Percentiles rank a stretch among this genome's conserved stretches.
phyloP scores from a whole-genome alignment of 2,888 invertebrate species.

The Lasiommata megera region DNA sequence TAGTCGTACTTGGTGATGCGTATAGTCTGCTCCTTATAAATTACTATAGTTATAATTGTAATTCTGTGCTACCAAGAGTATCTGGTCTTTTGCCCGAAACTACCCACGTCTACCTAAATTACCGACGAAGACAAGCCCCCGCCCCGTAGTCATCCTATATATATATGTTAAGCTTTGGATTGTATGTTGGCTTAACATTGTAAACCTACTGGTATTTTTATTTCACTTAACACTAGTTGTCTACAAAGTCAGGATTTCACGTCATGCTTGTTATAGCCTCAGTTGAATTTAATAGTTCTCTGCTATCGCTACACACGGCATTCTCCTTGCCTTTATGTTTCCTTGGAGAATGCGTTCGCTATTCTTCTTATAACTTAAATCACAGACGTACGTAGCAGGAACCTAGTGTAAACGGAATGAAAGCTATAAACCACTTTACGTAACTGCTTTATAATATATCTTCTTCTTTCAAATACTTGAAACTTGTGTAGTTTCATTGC shows the following conservation, averaged over 20 bases:
- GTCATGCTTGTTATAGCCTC: conserved; percentile 2
- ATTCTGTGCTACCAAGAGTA: too few relatives aligned
- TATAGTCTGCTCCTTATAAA: too few relatives aligned
- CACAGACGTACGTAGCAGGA: not conserved
- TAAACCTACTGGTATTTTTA: too few relatives aligned
- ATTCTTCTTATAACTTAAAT: not conserved
- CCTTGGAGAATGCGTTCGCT: conserved; percentile 1
- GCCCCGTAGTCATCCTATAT: too few relatives aligned
- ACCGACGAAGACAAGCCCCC: too few relatives aligned
- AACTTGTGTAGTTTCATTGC: too few relatives aligned
- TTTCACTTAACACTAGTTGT: not conserved
- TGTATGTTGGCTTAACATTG: too few relatives aligned
- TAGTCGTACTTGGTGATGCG: too few relatives aligned
- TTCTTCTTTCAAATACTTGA: not conserved
- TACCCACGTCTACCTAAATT: too few relatives aligned
- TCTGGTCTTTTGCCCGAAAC: too few relatives aligned
- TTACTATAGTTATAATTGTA: too few relatives aligned
- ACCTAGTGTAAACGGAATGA: not conserved
- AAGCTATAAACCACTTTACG: not conserved
- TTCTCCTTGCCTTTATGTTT: conserved; percentile 4
- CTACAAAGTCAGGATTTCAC: not conserved
- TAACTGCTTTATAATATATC: not conserved
- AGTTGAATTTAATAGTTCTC: conserved; percentile 9
- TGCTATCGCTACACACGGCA: not conserved
- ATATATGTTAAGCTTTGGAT: too few relatives aligned